A percentile compares a stretch with the other conserved stretches of the same genome.
These are phyloP conservation scores for Corythornis cristatus DNA, from an alignment of 2,113 vertebrate genomes.

Conservation along the genomic window DNA sequence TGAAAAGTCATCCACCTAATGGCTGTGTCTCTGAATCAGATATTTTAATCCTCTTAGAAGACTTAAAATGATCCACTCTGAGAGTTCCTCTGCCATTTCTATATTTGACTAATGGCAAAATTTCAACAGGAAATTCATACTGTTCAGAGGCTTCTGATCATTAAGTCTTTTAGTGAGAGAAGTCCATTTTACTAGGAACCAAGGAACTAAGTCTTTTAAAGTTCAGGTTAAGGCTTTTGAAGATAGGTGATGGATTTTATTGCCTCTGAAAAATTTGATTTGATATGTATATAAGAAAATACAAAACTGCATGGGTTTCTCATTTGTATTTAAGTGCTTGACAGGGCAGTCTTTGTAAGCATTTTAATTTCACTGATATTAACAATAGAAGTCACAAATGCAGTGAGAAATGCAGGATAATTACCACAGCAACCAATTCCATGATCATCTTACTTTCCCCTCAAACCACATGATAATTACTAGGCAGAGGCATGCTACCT, in stretches of 20 bases:
- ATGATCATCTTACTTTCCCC: background rate
- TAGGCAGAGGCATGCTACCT: background rate
- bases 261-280: background rate
- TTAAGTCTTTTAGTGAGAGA: background rate
- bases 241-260: background rate
- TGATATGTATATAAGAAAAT: background rate
- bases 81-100: conserved; percentile 28
- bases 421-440: background rate
- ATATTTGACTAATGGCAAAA: conserved; percentile 26
- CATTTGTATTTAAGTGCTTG: background rate
- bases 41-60: conserved; percentile 65
- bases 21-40: conserved; percentile 27
- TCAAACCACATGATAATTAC: background rate
- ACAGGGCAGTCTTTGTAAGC: background rate
- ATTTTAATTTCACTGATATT: background rate
- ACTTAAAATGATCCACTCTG: conserved; percentile 38
- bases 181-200: background rate
- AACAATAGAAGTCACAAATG: background rate
- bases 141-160: background rate
- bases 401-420: background rate
- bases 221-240: background rate
- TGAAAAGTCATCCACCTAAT: conserved; percentile 9
- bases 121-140: background rate
- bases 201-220: background rate
- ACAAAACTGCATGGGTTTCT: background rate